Evolutionary conservation across 2,888 invertebrate species (phyloP), one percentile per base, ranked within the genome.

Genomic region (Eledona agricola): DNA sequence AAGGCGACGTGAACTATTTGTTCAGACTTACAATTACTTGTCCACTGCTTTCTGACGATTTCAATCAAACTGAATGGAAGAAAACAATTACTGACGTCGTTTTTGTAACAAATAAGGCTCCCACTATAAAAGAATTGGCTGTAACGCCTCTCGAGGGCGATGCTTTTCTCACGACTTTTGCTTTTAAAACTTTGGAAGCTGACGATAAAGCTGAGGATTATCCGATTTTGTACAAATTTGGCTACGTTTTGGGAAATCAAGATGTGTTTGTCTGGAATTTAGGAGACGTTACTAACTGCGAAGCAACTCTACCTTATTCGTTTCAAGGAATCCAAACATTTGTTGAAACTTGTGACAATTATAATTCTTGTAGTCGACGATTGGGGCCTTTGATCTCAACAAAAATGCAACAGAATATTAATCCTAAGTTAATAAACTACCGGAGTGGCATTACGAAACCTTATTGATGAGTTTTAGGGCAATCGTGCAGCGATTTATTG

Each of bases 151-250:
- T 10, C 0, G 28, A 29, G 2, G 57, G 57, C 2, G 55, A 34
- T n/a, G 57, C 57, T 26, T 46, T 55, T 15, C 1, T 25, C 4
- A 52, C 57, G n/a, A n/a, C 17, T 13, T 57, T 55, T 16, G 32
- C 4, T 7, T 52, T 46, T 29, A 32, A 40, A 45, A 55, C 51
- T 3, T 6, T n/a, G 9, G 47, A 16, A 17, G 51, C 51, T 3
- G 7, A 25, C 7, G 49, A 52, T 35, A 56, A 47, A 20, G 19
- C 12, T 3, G 23, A 17, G 2, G 46, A 57, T 12, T 7, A 26
- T 1, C 53, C 57, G 1, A 46, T 54, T 40, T 29, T 55, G 11
- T 57, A 57, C 12, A 52, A 55, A 32, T 57, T 57, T 20, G 57
- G 57, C 1, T 57, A 49, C 29, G 13, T 11, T 9, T 20, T 51